These are phyloP conservation scores for Dendropsophus ebraccatus DNA, from an alignment of 2,113 vertebrate species.

Conservation along the genomic window DNA sequence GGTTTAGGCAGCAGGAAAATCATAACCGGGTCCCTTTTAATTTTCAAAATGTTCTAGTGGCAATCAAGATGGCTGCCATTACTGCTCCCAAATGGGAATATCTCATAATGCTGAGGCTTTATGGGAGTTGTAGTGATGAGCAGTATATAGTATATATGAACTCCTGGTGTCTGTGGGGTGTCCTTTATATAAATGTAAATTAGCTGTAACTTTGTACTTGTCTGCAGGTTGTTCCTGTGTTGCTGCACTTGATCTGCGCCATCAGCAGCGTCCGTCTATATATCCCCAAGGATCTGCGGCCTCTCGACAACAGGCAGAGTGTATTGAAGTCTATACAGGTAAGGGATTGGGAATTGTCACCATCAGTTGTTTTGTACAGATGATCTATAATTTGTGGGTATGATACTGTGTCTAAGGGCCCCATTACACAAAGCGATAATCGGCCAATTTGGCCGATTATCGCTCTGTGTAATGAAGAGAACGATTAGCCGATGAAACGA, in stretches of 20 bases:
- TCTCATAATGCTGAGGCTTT: neutral
- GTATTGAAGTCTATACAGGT: constrained; percentile 96
- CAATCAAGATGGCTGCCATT: too few relatives aligned
- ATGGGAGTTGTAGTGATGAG: neutral
- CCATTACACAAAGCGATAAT: too few relatives aligned
- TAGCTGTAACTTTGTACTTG: neutral
- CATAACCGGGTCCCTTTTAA: too few relatives aligned
- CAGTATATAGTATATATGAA: neutral
- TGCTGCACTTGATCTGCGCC: constrained; percentile 90
- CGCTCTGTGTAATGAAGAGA: too few relatives aligned
- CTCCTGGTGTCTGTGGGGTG: neutral
- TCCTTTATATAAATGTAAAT: neutral
- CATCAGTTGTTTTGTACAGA: too few relatives aligned
- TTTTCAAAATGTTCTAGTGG: too few relatives aligned
- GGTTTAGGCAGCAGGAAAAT: too few relatives aligned
- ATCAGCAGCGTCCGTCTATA: constrained; percentile 96
- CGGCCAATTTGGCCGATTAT: too few relatives aligned
- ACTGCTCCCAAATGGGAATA: too few relatives aligned
- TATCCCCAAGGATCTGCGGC: constrained; percentile 92
- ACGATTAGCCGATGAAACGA: too few relatives aligned
- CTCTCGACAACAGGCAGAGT: constrained; percentile 92
- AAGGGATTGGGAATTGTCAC: neutral
- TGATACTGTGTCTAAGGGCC: too few relatives aligned
- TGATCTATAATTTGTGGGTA: too few relatives aligned
- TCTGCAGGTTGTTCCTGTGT: constrained; percentile 90